Evolutionary conservation across 1,140 invertebrate genomes (phyloP).

Genomic region (Pygmarrhopalites habei): DNA sequence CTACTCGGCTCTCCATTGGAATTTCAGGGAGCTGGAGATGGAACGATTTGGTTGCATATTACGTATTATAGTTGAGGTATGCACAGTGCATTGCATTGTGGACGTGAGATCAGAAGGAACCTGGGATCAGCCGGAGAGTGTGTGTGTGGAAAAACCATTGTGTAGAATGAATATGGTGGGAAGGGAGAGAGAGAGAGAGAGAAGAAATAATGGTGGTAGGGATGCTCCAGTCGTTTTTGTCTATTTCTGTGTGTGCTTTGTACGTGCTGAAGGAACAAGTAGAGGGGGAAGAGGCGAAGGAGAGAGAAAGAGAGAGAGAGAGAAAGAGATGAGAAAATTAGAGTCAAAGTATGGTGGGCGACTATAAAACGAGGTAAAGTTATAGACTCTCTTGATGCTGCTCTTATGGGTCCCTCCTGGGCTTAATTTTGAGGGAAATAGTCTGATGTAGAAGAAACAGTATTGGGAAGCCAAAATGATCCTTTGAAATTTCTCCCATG

Average conservation of each 20-base stretch:
- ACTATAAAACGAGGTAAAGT: slow-evolving; percentile 34
- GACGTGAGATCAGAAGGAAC: neutral
- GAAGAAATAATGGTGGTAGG: slow-evolving; percentile 14
- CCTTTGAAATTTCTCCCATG: slow-evolving; percentile 39
- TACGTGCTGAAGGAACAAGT: neutral
- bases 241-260: slow-evolving; percentile 5
- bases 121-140: too few species aligned
- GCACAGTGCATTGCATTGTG: neutral
- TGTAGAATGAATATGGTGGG: slow-evolving; percentile 17
- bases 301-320: neutral
- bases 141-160: slow-evolving; percentile 17
- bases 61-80: slow-evolving; percentile 5
- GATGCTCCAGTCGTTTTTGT: slow-evolving; percentile 7
- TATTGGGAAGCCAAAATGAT: slow-evolving; percentile 39
- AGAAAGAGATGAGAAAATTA: slow-evolving; percentile 28
- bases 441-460: slow-evolving; percentile 31
- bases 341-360: slow-evolving; percentile 31
- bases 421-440: slow-evolving; percentile 39
- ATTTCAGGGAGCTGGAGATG: too few species aligned
- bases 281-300: neutral
- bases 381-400: slow-evolving; percentile 34
- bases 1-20: too few species aligned
- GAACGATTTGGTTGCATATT: neutral
- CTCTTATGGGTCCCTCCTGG: slow-evolving; percentile 34
- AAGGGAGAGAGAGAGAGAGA: too few species aligned